Evolutionary conservation across 2,888 invertebrate species (phyloP), one percentile per base, ranked within the genome.

Genomic region (Anthophora plumipes): DNA sequence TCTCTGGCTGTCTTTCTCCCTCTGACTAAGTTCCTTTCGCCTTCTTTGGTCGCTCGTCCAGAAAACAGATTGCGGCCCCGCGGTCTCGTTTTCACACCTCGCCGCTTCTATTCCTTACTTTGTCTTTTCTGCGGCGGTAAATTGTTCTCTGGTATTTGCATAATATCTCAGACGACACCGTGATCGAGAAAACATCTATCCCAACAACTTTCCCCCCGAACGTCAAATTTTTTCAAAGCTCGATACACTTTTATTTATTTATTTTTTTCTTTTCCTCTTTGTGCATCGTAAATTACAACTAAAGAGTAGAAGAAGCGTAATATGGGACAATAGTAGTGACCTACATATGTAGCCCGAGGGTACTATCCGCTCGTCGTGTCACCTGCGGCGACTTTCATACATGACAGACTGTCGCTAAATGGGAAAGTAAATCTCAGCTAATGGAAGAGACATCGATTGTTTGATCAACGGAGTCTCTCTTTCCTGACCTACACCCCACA

Each of bases 371-470:
- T 31, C 2, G 66, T 54, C 72, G 63, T 84, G 73, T 80, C 78
- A 83, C 68, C 85, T 70, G 68, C 85, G 82, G 70, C 85, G 89
- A 91, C 92, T 92, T 92, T 92, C 92, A 91, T 92, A 92, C 90
- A 88, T 92, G 91, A 90, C 92, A 86, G 87, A 86, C 89, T 89
- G 88, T 92, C 92, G 92, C 91, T 92, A 92, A 92, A 91, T 91
- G 91, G 89, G 89, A 92, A 91, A 91, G 92, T 91, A 91, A 92
- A 92, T 92, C 91, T 89, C 80, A 91, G 88, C 91, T 92, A 92
- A 92, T 92, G 92, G 92, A 92, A 92, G 91, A 92, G 92, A 91
- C 92, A 91, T 91, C 91, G 89, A 90, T 82, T 92, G 90, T 92
- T 92, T 92, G 92, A 92, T 91, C 90, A 92, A 91, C 89, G 88